Percentiles rank a stretch among this genome's conserved stretches.
Conservation (phyloP, 35 echinoderm and acorn worm species). For the Apostichopus japonicus region DNA sequence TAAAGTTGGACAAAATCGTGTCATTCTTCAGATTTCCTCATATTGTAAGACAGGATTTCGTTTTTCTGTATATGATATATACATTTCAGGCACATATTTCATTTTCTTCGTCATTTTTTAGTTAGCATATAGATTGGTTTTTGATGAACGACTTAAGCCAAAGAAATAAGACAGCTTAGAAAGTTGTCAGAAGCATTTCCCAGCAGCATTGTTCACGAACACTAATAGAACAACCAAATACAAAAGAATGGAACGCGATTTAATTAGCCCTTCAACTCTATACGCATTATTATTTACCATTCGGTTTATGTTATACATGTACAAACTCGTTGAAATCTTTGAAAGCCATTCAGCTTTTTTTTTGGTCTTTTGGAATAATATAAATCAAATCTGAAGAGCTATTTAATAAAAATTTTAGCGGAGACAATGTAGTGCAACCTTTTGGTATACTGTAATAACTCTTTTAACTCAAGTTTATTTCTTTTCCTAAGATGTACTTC, state of each 20-base stretch:
- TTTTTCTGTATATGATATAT: no score
- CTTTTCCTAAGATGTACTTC: not conserved
- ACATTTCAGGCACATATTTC: no score
- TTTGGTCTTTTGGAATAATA: no score
- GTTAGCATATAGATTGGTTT: not conserved
- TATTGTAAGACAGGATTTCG: no score
- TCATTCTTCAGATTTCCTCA: no score
- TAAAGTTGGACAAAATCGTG: no score
- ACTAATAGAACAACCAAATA: not conserved
- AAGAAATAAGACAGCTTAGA: not conserved
- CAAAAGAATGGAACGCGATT: not conserved
- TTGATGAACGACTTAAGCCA: not conserved
- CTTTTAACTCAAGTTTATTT: not conserved
- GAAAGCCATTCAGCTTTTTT: no score
- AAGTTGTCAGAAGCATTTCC: not conserved
- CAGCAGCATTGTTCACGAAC: not conserved
- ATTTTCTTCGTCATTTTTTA: not conserved
- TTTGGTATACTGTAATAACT: not conserved
- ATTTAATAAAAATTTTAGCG: not conserved
- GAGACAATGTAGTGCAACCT: not conserved
- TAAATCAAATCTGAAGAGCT: not conserved
- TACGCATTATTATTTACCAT: not conserved
- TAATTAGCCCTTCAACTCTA: not conserved
- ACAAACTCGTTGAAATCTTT: not conserved
- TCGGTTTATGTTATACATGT: not conserved